Evolutionary conservation across 2,888 invertebrate species (phyloP), one percentile per base, ranked within the genome.

Genomic region (Pristionchus maxplancki): DNA sequence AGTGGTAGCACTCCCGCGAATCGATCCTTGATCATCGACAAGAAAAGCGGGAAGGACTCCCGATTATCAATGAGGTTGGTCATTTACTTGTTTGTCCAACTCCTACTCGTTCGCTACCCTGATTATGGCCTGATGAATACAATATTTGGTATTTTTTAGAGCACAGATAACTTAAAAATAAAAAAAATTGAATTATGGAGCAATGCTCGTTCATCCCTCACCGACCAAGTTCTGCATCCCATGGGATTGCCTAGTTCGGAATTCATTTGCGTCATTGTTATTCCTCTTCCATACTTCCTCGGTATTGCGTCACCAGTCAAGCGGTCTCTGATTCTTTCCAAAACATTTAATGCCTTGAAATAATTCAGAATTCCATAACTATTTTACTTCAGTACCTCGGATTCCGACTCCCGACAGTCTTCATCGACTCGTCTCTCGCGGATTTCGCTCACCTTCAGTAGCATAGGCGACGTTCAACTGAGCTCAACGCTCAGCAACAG

Each of bases 331-430:
- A 58, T 20, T 58, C 13, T 58, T 20, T 24, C 11, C 24, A 8
- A 1, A 44, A 40, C n/a, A 44, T 17, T 11, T 40, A 74, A 74
- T 24, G 4, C 13, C 24, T 44, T 8, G n/a, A n/a, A n/a, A n/a
- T n/a, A n/a, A n/a, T n/a, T n/a, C n/a, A n/a, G n/a, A n/a, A n/a
- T n/a, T n/a, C n/a, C n/a, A 58, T 58, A 5, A 58, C 58, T 4
- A 58, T 58, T 11, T 20, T 85, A 37, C 3, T 81, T 34, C 78
- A 88, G 88, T 34, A 88, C 88, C 11, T 88, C 88, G 15, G 88
- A 88, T 44, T 81, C 88, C 5, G 88, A 88, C 31, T 88, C 88
- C 20, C 88, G 88, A 34, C 88, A 88, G 11, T 88, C 88, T 11
- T 78, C 88, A 1, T 31, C 78, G 0, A 44, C 81, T 28, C 78